These are phyloP conservation scores for Shinisaurus crocodilurus DNA, from an alignment of 2,113 vertebrate species.

Conservation along the genomic window DNA sequence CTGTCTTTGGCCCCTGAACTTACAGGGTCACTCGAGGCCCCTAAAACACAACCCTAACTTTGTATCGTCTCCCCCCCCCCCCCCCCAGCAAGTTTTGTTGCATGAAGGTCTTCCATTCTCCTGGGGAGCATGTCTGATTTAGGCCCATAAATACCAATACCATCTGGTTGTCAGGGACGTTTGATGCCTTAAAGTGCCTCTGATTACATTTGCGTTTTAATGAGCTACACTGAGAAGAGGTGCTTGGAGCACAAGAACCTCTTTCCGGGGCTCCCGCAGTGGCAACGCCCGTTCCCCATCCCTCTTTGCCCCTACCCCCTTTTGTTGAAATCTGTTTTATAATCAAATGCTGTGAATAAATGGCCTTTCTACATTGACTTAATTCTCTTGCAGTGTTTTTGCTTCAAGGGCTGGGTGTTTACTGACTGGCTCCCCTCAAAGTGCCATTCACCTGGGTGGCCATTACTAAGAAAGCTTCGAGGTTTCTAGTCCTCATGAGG, in stretches of 20 bases:
- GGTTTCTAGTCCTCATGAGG: neutral
- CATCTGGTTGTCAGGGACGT: neutral
- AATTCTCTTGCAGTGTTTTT: neutral
- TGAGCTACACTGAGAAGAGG: neutral
- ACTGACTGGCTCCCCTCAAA: too few species aligned
- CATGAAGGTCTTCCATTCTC: neutral
- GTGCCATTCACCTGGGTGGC: too few species aligned
- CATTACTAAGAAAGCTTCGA: neutral
- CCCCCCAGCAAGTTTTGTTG: neutral
- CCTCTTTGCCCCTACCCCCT: too few species aligned
- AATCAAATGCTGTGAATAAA: neutral
- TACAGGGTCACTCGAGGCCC: neutral
- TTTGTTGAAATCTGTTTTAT: too few species aligned
- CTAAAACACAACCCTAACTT: neutral
- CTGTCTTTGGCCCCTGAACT: neutral
- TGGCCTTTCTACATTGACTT: neutral
- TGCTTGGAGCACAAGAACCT: neutral
- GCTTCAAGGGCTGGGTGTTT: neutral
- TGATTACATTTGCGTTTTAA: slow-evolving; percentile 31
- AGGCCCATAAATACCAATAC: neutral
- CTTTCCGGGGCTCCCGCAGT: neutral
- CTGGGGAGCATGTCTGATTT: neutral
- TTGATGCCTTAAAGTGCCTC: slow-evolving; percentile 22
- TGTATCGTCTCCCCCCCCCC: neutral
- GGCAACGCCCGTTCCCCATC: neutral